Percentiles rank a stretch among this genome's conserved stretches.
Conservation (phyloP, 2,113 vertebrate species). For the Erythrocercus mccallii region DNA sequence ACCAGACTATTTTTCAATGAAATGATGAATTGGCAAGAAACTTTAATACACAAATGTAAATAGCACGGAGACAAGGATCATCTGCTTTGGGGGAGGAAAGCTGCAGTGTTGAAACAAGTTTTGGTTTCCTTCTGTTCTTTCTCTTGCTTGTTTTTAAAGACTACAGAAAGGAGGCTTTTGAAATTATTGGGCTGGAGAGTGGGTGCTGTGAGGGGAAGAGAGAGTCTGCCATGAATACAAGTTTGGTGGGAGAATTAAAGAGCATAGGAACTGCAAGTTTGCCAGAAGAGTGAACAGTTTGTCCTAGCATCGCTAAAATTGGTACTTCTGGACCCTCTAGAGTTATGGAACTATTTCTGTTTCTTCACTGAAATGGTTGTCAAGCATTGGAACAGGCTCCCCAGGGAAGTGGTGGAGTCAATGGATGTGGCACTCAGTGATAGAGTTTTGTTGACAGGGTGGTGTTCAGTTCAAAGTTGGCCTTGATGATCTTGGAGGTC, state of each 20-base stretch:
- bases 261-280: background rate
- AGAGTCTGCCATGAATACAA: background rate
- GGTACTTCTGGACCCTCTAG: background rate
- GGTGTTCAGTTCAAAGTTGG: background rate
- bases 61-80: background rate
- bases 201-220: background rate
- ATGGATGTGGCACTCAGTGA: background rate
- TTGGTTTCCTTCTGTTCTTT: background rate
- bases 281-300: background rate
- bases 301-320: background rate
- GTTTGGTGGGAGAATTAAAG: background rate
- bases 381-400: background rate
- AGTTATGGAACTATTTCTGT: fast-evolving
- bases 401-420: background rate
- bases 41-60: background rate
- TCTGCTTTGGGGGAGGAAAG: background rate
- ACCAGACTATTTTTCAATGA: background rate
- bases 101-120: background rate
- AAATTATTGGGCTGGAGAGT: background rate
- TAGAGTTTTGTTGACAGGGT: background rate
- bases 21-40: background rate
- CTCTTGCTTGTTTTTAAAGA: background rate
- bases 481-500: background rate
- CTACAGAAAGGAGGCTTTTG: background rate
- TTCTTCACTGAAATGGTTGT: background rate